A percentile compares a stretch with the other conserved stretches of the same genome.
phyloP scores from a whole-genome alignment of 2,797 vertebrate genomes.

The Kryptopterus vitreolus region DNA sequence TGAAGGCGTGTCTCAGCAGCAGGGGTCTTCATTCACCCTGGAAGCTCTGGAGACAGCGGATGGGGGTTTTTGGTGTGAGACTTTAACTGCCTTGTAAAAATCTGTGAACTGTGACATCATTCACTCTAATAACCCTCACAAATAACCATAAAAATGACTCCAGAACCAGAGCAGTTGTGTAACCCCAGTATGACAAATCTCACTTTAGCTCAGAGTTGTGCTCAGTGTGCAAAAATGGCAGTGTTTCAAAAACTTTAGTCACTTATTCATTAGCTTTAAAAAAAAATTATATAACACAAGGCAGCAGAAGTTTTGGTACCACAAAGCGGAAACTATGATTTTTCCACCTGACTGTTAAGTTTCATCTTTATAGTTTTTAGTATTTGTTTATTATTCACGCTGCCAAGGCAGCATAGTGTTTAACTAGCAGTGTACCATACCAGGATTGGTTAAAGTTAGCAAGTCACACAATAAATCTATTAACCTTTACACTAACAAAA shows the following conservation, averaged over 20 bases:
- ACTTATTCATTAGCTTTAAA: constrained; percentile 22
- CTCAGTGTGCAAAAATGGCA: neutral
- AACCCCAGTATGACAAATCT: constrained; percentile 28
- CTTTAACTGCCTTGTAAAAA: constrained; percentile 60
- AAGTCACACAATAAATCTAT: neutral
- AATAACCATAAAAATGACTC: constrained; percentile 48
- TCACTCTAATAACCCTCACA: constrained; percentile 44
- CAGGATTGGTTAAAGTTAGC: neutral
- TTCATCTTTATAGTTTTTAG: neutral
- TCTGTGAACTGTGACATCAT: constrained; percentile 53
- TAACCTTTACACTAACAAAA: neutral
- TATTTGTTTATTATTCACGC: neutral
- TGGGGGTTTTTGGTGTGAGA: constrained; percentile 42
- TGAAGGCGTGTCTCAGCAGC: constrained; percentile 45
- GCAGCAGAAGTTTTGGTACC: neutral
- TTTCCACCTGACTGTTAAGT: neutral
- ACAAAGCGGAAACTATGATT: neutral
- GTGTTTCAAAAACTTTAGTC: constrained; percentile 21
- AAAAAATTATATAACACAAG: too few relatives aligned
- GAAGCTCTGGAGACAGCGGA: constrained; percentile 35
- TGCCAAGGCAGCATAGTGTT: too few relatives aligned
- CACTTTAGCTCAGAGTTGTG: neutral
- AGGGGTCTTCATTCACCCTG: constrained; percentile 50
- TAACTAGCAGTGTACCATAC: neutral
- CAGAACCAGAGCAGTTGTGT: constrained; percentile 21